A percentile compares a stretch with the other conserved stretches of the same genome.
These are phyloP conservation scores for Cairina moschata DNA, from an alignment of 2,113 vertebrate species.

Conservation along the genomic window DNA sequence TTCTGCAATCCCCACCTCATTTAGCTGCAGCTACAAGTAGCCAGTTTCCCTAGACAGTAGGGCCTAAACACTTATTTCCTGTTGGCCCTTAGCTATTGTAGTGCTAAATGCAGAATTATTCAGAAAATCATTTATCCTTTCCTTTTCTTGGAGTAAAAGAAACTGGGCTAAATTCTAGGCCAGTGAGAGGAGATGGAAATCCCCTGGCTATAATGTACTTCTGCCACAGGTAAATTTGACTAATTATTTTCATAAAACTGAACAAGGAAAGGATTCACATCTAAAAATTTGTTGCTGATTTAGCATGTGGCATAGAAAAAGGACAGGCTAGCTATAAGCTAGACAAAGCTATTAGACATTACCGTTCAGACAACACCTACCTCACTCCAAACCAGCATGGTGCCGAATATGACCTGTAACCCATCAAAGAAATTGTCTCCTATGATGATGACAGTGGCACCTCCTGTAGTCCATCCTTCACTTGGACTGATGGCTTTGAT, in stretches of 20 bases:
- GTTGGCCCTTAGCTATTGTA: constrained; percentile 8
- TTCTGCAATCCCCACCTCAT: not conserved
- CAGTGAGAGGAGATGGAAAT: not conserved
- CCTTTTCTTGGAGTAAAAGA: not conserved
- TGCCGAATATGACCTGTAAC: constrained; percentile 98
- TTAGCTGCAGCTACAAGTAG: constrained; percentile 8
- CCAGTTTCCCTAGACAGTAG: not conserved
- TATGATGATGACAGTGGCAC: constrained; percentile 97
- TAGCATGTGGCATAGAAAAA: constrained; percentile 45
- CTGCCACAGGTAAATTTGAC: constrained; percentile 39
- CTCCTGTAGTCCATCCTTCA: constrained; percentile 98
- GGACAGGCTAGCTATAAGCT: constrained; percentile 52
- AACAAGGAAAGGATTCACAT: not conserved
- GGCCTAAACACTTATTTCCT: constrained; percentile 18
- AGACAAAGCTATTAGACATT: constrained; percentile 78
- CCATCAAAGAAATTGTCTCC: constrained; percentile 99
- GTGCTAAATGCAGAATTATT: constrained; percentile 34
- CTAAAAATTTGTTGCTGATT: constrained; percentile 48
- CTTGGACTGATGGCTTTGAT: constrained; percentile 99
- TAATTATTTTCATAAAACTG: constrained; percentile 42
- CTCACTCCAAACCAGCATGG: constrained; percentile 99
- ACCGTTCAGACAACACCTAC: constrained; percentile 86
- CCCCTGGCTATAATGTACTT: not conserved
- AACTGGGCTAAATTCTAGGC: not conserved
- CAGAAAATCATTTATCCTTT: not conserved